Evolutionary conservation across 1,140 invertebrate genomes (phyloP).

Genomic region (Caenorhabditis tropicalis): DNA sequence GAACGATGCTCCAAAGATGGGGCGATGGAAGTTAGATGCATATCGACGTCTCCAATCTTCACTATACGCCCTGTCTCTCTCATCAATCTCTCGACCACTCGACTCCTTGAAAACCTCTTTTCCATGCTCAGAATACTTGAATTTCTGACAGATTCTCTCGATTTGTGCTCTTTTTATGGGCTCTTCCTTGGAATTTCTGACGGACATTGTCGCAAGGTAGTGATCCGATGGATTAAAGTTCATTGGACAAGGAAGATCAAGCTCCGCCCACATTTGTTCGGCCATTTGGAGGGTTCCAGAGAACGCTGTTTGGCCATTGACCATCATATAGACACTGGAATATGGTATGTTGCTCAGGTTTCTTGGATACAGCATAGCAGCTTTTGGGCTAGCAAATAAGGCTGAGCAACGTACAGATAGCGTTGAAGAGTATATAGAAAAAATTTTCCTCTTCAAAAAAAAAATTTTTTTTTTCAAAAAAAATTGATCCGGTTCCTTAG

Average conservation of each 20-base stretch:
- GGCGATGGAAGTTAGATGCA: not conserved
- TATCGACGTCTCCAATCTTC: constrained; percentile 13
- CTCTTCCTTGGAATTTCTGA: constrained; percentile 77
- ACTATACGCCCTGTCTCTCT: constrained; percentile 75
- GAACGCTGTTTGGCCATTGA: constrained; percentile 88
- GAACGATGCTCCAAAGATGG: constrained; percentile 73
- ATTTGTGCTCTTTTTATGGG: constrained; percentile 72
- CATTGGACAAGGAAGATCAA: constrained; percentile 73
- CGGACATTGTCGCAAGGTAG: constrained; percentile 86
- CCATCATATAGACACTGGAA: constrained; percentile 75
- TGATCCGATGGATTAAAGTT: constrained; percentile 96
- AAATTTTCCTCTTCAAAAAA: too few relatives aligned
- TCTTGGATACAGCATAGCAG: too few relatives aligned
- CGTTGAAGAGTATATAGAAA: too few relatives aligned
- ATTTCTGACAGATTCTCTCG: constrained; percentile 82
- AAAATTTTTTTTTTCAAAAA: too few relatives aligned
- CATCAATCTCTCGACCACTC: constrained; percentile 75
- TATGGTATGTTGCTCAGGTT: not conserved
- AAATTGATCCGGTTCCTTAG: too few relatives aligned
- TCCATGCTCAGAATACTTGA: constrained; percentile 77
- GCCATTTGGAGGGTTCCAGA: constrained; percentile 83
- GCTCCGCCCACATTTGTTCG: constrained; percentile 84
- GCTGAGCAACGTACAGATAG: too few relatives aligned
- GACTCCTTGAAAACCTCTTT: constrained; percentile 59
- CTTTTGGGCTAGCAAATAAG: too few relatives aligned